Evolutionary conservation across 2,113 vertebrate genomes (phyloP).

Genomic region (Aptenodytes forsteri): DNA sequence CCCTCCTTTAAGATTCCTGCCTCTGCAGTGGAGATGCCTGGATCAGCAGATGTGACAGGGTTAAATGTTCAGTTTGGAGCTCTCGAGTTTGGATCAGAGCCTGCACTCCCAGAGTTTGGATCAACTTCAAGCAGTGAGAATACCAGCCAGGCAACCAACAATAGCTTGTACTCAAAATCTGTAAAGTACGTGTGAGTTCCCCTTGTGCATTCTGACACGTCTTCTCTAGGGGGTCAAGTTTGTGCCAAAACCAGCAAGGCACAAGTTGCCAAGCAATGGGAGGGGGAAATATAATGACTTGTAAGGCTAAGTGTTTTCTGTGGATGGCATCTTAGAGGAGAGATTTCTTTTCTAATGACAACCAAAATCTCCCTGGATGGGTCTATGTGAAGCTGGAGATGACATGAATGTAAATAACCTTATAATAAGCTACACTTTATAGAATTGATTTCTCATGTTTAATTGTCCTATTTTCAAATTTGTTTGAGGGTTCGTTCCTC

Average conservation of each 20-base stretch:
- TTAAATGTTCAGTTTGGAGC: conserved; percentile 97
- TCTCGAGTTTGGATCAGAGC: conserved; percentile 93
- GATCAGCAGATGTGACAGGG: conserved; percentile 87
- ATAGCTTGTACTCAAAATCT: conserved; percentile 89
- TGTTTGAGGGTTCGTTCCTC: not conserved
- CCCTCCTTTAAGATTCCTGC: conserved; percentile 83
- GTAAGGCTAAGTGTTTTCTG: not conserved
- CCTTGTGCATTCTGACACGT: not conserved
- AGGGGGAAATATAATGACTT: not conserved
- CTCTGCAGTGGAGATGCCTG: conserved; percentile 97
- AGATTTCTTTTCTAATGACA: not conserved
- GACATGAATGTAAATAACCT: not conserved
- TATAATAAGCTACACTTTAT: not conserved
- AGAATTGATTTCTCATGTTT: not conserved
- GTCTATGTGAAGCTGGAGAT: not conserved
- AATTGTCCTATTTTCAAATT: not conserved
- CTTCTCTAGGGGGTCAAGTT: not conserved
- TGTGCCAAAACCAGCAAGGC: not conserved
- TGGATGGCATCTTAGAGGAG: not conserved
- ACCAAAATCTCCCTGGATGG: not conserved
- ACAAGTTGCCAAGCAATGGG: not conserved
- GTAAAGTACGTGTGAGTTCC: conserved; percentile 77
- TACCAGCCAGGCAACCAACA: conserved; percentile 78
- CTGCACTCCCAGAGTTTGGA: conserved; percentile 85
- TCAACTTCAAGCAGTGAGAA: conserved; percentile 78